Percentiles rank a stretch among this genome's conserved stretches.
These are phyloP conservation scores for Oreochromis niloticus DNA, from an alignment of 2,113 vertebrate genomes.

Conservation along the genomic window DNA sequence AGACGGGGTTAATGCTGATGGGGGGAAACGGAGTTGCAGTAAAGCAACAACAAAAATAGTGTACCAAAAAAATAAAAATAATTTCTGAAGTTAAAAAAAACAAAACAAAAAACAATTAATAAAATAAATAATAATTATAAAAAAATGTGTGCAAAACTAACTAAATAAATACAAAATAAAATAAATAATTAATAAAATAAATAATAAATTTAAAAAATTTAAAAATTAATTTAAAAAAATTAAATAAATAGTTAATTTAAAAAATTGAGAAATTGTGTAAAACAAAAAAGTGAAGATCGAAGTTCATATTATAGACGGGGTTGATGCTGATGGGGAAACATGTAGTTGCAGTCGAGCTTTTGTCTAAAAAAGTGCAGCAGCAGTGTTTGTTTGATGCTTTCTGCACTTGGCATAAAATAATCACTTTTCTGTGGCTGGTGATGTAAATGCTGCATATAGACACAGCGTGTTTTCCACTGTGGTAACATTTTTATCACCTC, in stretches of 20 bases:
- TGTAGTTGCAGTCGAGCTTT: neutral
- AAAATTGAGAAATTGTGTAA: too few relatives aligned
- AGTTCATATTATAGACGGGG: neutral
- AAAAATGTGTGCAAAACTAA: too few relatives aligned
- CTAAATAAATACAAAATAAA: too few relatives aligned
- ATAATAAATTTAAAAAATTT: too few relatives aligned
- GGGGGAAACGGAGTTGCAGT: neutral
- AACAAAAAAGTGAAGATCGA: neutral
- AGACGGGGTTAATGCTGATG: neutral
- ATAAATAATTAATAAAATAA: too few relatives aligned
- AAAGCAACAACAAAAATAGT: neutral
- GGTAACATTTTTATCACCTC: neutral
- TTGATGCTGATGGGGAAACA: neutral
- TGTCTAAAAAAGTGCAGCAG: neutral
- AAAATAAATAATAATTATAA: too few relatives aligned
- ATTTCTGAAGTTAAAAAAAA: neutral
- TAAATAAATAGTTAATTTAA: too few relatives aligned
- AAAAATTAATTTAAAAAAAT: neutral
- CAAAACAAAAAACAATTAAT: too few relatives aligned
- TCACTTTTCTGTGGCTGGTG: neutral
- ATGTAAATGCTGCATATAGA: neutral
- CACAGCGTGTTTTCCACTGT: neutral
- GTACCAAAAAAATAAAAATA: fast-evolving
- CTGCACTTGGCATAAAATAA: neutral
- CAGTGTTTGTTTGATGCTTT: neutral